These are phyloP conservation scores for Antechinus flavipes DNA, from an alignment of 2,113 vertebrate genomes.

Conservation along the genomic window DNA sequence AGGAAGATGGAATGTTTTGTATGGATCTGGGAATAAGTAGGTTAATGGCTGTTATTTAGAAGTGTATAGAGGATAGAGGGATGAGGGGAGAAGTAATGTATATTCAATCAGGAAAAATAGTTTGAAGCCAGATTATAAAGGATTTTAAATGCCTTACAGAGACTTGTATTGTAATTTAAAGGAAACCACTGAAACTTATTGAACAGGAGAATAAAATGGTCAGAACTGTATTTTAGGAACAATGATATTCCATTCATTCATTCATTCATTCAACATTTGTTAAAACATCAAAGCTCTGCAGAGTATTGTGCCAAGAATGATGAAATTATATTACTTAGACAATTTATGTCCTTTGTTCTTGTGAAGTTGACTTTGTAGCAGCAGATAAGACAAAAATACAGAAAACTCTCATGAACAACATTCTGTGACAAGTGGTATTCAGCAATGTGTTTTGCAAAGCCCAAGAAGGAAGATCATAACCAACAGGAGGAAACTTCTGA, in stretches of 20 bases:
- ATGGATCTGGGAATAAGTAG: neutral
- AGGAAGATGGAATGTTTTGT: neutral
- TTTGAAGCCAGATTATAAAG: neutral
- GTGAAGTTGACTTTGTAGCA: neutral
- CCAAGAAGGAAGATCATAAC: neutral
- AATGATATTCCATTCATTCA: neutral
- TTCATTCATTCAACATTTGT: neutral
- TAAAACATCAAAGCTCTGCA: neutral
- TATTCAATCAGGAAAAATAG: neutral
- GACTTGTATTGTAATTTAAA: neutral
- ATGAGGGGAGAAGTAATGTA: neutral
- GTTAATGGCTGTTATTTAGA: neutral
- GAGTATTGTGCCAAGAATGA: neutral
- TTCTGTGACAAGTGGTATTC: neutral
- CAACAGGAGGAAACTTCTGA: neutral
- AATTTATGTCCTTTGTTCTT: neutral
- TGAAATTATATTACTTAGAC: neutral
- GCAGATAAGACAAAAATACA: neutral
- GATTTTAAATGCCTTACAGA: neutral
- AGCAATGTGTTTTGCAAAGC: neutral
- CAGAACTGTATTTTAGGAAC: neutral
- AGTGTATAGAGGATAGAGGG: neutral
- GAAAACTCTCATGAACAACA: neutral
- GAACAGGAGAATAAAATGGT: neutral
- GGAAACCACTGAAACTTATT: neutral